Conservation (phyloP, 2,888 invertebrate genomes). For the Amphipoea oculea region DNA sequence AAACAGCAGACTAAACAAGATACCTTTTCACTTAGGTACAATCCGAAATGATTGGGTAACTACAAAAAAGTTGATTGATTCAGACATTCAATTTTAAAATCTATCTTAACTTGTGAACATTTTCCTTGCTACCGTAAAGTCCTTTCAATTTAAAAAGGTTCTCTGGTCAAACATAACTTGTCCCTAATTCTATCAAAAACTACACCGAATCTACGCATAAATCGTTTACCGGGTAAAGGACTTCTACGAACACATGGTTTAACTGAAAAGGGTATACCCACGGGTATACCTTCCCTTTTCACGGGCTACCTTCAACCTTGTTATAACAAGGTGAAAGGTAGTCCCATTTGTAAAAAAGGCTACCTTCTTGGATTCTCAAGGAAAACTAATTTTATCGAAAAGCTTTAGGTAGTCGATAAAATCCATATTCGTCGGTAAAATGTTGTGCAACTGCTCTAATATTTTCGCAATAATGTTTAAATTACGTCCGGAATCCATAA, state of each 20-base stretch:
- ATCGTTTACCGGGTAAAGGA: background rate
- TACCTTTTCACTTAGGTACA: background rate
- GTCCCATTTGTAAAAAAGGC: no score
- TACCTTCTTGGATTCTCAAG: background rate
- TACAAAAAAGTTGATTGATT: background rate
- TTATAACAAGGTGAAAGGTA: no score
- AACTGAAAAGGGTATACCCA: background rate
- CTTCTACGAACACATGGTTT: background rate
- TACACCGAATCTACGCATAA: no score
- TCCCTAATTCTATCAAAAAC: background rate
- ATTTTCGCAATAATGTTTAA: background rate
- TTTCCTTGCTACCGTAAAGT: background rate
- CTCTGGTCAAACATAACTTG: no score
- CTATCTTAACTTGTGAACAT: background rate
- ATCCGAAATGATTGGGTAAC: background rate
- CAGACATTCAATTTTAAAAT: background rate
- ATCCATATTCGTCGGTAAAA: background rate
- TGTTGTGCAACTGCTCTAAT: background rate
- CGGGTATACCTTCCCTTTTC: no score
- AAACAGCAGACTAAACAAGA: background rate
- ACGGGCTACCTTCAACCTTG: no score
- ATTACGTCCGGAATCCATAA: background rate
- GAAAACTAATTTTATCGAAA: background rate
- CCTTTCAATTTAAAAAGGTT: background rate
- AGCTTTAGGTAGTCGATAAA: background rate